Evolutionary conservation across 2,797 vertebrate species (phyloP), one percentile per base, ranked within the genome.

Genomic region (Oophaga sylvatica): DNA sequence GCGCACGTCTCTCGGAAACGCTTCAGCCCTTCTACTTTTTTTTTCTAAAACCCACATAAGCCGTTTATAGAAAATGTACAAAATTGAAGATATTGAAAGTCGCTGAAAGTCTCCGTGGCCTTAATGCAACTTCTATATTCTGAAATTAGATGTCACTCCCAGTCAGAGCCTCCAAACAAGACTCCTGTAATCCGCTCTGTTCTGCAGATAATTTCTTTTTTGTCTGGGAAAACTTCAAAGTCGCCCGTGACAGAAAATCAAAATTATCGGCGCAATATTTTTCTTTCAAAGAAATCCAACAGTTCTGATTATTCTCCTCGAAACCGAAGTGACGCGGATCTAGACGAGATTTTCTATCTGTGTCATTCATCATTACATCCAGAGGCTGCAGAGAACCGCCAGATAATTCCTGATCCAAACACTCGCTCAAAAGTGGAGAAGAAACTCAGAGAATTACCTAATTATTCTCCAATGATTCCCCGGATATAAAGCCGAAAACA

Each of bases 151-250:
- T 94, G 94, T 94, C 95, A 95, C 91, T 95, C 93, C 92, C 93
- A 92, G 94, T 92, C 93, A 93, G 92, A 95, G 93, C 93, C 92
- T 93, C 94, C 93, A 94, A 95, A 95, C 94, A 95, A 95, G 93
- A 92, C 93, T 93, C 91, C 92, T 87, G 92, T 96, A 95, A 96
- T 95, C 95, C 94, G 91, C 90, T 95, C 94, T 94, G 94, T 95
- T 95, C 95, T 94, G 94, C 93, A 94, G 94, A 95, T 95, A 95
- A 94, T 95, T 95, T 94, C 94, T 94, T 94, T 94, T 95, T 93
- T 95, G 87, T 80, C 94, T 95, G 94, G 94, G 94, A 93, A 94
- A 95, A 95, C 95, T 96, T 95, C 95, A 96, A 95, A 95, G 94
- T 91, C 92, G 91, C 85, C 94, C 90, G 65, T 94, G 94, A 95